Evolutionary conservation across 2,113 vertebrate species (phyloP), one percentile per base, ranked within the genome.

Genomic region (Rynchops niger): DNA sequence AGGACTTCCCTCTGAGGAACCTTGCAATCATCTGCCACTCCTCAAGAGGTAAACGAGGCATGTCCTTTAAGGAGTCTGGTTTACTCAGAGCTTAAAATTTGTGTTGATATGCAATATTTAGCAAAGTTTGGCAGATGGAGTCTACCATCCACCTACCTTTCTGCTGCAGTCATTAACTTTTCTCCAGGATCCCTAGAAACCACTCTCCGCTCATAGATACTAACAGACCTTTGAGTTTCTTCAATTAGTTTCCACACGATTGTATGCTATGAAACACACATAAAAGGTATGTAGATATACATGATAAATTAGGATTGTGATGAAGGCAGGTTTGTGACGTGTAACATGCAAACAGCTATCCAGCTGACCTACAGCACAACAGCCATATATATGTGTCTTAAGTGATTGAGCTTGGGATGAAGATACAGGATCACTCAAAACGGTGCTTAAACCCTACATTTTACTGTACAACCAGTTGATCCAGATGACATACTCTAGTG

Each of bases 71-170:
- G 65, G 23, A 38, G 10, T 40, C 32, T 73, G 61, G 20, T 61
- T 91, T 85, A 78, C n/a, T 67, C 47, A 38, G 23, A 73, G 29
- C 36, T 84, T 67, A 79, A 67, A 82, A 55, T 55, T 50, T 69
- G n/a, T 63, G 52, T 69, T 0, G 0, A 63, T n/a, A 71, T 0
- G 0, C 3, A 10, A 45, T 25, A 55, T 9, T 32, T 32, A 78
- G 73, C 12, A 29, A 88, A 86, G 32, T 85, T 55, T 47, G 47
- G 47, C 82, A 93, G 73, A 78, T 17, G 1, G 65, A 95, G 43
- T 52, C 52, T 92, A 90, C 74, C 66, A 91, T 52, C 65, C 52
- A 84, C 69, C 73, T 42, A 82, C 21, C 43, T 89, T 82, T 59
- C 71, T 87, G 27, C 52, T 76, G 52, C 73, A 67, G 71, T 34